Evolutionary conservation across 1,140 invertebrate species (phyloP), one percentile per base, ranked within the genome.

Genomic region (Diachasmimorpha longicaudata): DNA sequence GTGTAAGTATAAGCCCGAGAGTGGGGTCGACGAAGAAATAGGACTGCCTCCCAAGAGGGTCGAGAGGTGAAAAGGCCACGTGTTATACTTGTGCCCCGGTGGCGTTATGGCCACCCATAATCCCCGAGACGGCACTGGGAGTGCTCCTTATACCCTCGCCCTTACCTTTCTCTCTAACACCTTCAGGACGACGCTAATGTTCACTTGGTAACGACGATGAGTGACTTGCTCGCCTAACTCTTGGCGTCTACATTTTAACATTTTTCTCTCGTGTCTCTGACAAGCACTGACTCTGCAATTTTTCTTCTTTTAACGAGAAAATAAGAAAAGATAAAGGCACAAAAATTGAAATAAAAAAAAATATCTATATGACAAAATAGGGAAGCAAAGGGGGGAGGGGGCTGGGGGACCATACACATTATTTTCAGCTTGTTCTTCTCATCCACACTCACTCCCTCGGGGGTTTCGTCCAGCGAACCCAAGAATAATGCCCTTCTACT

Each of bases 101-200:
- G 74, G 52, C 72, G 77, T 82, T 83, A 82, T 80, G 75, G 77
- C 77, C 74, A 77, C 66, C 76, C 76, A 81, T 83, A 82, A 84
- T 77, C 78, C 81, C 67, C 63, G 48, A 70, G 69, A 81, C 76
- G 79, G 75, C 78, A 74, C 70, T 73, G 44, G 52, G 77, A 80
- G 78, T 76, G 73, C 72, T 80, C 76, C 81, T 82, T 83, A 80
- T 79, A 66, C 76, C 66, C 76, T 70, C 68, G 4, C 23, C 58
- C 11, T 19, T 13, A 4, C 23, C 58, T 11, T 25, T 25, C 58
- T 23, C 58, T 13, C 58, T 63, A 25, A 63, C 19, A 25, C 58
- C 58, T 63, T 31, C 21, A 63, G 58, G 70, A 72, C 55, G 77
- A 79, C 79, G 77, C 72, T 81, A 82, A 84, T 81, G 78, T 70